These are phyloP conservation scores for Saguinus midas DNA, from an alignment of 2,113 vertebrate genomes.

Conservation along the genomic window DNA sequence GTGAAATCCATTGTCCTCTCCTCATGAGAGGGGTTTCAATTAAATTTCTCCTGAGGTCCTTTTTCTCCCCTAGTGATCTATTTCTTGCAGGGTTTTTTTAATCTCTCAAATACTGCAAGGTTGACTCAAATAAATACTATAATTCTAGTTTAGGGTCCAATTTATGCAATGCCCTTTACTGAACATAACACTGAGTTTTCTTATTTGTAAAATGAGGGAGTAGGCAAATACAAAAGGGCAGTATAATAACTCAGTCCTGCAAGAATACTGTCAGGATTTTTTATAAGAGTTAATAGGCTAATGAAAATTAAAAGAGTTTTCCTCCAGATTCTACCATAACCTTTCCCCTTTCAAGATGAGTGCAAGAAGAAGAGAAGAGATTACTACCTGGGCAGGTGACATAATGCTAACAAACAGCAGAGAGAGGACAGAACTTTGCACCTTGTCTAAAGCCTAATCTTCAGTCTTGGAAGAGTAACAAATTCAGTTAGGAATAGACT, in stretches of 20 bases:
- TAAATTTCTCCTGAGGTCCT: slow-evolving; percentile 67
- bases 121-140: slow-evolving; percentile 13
- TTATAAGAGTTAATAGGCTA: background rate
- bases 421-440: background rate
- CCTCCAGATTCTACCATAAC: background rate
- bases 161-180: background rate
- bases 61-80: slow-evolving; percentile 54
- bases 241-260: background rate
- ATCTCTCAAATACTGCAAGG: slow-evolving; percentile 2
- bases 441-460: background rate
- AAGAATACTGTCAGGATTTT: background rate
- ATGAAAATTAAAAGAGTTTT: background rate
- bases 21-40: slow-evolving; percentile 56
- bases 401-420: background rate
- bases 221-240: background rate
- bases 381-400: background rate
- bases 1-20: slow-evolving; percentile 64
- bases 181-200: slow-evolving; percentile 24
- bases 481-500: background rate
- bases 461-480: background rate
- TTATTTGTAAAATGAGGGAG: slow-evolving; percentile 6
- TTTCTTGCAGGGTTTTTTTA: slow-evolving; percentile 19
- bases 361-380: background rate
- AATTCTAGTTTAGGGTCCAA: background rate
- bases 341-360: background rate